Base-by-base conservation (phyloP, 1,140 invertebrate species). In the silkworm (Bombyx mori) region DNA sequence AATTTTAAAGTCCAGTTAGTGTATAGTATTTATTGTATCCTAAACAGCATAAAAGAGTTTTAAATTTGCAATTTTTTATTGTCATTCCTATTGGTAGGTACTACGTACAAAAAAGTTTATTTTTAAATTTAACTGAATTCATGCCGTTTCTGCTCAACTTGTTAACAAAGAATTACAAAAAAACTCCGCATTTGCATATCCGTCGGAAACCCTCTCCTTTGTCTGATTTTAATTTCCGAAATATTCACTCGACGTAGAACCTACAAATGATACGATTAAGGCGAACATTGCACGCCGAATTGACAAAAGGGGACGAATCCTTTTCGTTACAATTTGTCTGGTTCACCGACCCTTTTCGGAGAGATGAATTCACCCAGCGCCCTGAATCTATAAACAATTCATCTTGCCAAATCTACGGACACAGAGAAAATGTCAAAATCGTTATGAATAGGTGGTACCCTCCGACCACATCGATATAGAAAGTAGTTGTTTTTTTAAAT, bases 281-380 rank as follows among this genome's bases (percentile, higher is more conserved):
- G 60, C 53, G 65, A 71, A 65, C 61, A 68, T 68, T 68, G 69
- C 55, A 56, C 66, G 54, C 60, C 65, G 62, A 66, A 70, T 68
- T 75, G 70, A 69, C 66, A 69, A 69, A 62, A 63, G 66, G 75
- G 71, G 71, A 64, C 66, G 48, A 62, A 64, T 69, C 67, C 59
- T 61, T 55, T 70, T 69, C 65, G 60, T 61, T 62, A 66, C 71
- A 82, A 84, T 82, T 79, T 84, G 71, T 82, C 68, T 73, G 68
- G 73, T 80, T 80, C 77, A 72, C 65, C 67, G 75, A 76, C 72
- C 79, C 73, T 72, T 71, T 73, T 75, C 62, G 62, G 62, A 65
- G 61, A 69, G 59, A 59, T 53, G 60, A 61, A 54, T 71, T 61
- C 58, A 62, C 64, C 57, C 62, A 57, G 56, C 51, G 56, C 61